These are phyloP conservation scores for Syritta pipiens DNA, from an alignment of 2,888 invertebrate species.

Conservation along the genomic window DNA sequence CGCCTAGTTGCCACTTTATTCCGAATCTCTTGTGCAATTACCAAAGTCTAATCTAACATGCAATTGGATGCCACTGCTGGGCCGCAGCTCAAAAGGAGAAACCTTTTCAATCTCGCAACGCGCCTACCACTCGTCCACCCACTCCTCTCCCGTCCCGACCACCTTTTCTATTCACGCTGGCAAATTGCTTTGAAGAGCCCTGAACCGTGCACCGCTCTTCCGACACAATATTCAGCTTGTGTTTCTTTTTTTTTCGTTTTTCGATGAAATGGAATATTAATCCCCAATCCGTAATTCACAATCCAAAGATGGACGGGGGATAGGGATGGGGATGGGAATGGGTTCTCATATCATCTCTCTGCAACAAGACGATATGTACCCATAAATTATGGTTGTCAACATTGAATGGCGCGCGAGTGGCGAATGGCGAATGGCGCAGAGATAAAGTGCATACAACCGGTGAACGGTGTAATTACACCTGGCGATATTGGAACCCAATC, in stretches of 20 bases:
- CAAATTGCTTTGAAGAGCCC: conserved; percentile 55
- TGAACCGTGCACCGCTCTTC: conserved; percentile 47
- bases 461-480: conserved; percentile 58
- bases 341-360: conserved; percentile 44
- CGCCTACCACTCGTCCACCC: background rate
- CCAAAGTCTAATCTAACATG: conserved; percentile 35
- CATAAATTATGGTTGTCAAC: conserved; percentile 55
- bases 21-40: conserved; percentile 2
- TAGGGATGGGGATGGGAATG: conserved; percentile 19
- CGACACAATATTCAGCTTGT: background rate
- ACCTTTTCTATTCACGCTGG: conserved; percentile 34
- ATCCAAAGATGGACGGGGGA: conserved; percentile 48
- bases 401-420: too few relatives aligned
- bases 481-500: conserved; percentile 61
- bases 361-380: conserved; percentile 38
- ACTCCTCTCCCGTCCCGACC: background rate
- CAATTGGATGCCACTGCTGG: conserved; percentile 9
- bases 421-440: conserved; percentile 35
- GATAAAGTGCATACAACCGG: conserved; percentile 28
- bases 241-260: conserved; percentile 5
- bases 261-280: conserved; percentile 61
- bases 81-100: background rate
- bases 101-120: conserved; percentile 29
- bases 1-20: conserved; percentile 43
- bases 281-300: conserved; percentile 43